Base-by-base conservation (phyloP, 2,888 invertebrate genomes). In the Agriopis leucophaearia region DNA sequence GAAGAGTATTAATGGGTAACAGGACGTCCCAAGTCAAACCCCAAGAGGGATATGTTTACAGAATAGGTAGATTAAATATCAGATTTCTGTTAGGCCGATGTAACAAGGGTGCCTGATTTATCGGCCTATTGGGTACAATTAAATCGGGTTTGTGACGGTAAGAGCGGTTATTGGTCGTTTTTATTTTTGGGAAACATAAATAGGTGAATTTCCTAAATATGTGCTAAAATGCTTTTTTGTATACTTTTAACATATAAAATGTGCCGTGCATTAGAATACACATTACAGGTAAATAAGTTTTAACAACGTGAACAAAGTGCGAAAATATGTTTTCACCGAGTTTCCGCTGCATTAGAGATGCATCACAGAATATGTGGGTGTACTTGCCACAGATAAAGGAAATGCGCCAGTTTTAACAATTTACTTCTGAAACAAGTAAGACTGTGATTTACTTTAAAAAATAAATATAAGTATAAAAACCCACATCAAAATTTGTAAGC, bases 41-140 rank as follows among this genome's bases (percentile, higher is more conserved):
- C 61, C 60, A 10, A 51, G 51, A 55, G 60, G 60, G 56, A 45
- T 64, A 51, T 64, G 60, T 56, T 66, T 44, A 1, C 56, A 35
- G 50, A 42, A 50, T 50, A 18, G 51, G 58, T 55, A 45, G 59
- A 69, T 66, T 69, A 62, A 69, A 69, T 69, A 69, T 66, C 62
- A 59, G 59, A 58, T 58, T 69, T 54, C 59, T 61, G 56, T 59
- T 54, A 36, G 57, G 47, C 45, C 16, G 35, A 42, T 52, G 57
- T 69, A 44, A 69, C 65, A 62, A 54, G 69, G 64, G 64, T 61
- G 52, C 44, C 48, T 69, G 69, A 69, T 69, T 69, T 69, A 69
- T 69, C 50, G 62, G 9, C 36, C 62, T 40, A 59, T 66, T 40
- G 69, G 69, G 69, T 55, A 45, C 69, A 59, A 69, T 69, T 66